Evolutionary conservation across 2,113 vertebrate genomes (phyloP).

Genomic region (Hyla sarda): DNA sequence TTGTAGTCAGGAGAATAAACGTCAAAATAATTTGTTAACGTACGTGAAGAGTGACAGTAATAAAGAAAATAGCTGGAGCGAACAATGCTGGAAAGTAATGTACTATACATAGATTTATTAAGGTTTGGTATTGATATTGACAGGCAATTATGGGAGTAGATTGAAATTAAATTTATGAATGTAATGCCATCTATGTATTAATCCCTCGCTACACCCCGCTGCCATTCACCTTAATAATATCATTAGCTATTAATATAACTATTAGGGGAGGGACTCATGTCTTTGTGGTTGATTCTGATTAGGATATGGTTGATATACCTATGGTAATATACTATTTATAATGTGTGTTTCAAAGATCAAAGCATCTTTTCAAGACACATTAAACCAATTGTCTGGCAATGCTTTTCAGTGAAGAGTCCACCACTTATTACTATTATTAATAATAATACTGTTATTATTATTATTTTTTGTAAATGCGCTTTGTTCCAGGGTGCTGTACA

Average conservation of each 20-base stretch:
- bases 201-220: neutral
- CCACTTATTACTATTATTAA: no score
- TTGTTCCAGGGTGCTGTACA: no score
- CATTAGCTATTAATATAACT: conserved; percentile 21
- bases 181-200: conserved; percentile 34
- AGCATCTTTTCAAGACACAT: neutral
- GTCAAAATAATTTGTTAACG: conserved; percentile 40
- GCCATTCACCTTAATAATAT: conserved; percentile 24
- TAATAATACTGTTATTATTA: no score
- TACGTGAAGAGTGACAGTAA: conserved; percentile 3
- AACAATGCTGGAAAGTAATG: conserved; percentile 18
- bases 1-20: conserved; percentile 24
- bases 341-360: neutral
- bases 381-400: neutral
- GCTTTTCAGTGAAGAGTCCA: fast-evolving
- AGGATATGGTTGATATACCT: neutral
- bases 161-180: conserved; percentile 25
- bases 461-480: no score
- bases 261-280: conserved; percentile 17
- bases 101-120: conserved; percentile 17
- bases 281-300: neutral
- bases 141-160: conserved; percentile 29
- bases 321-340: neutral
- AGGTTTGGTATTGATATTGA: conserved; percentile 26
- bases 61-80: conserved; percentile 30